These are phyloP conservation scores for Hylaea fasciaria DNA, from an alignment of 2,888 invertebrate species.

Conservation along the genomic window DNA sequence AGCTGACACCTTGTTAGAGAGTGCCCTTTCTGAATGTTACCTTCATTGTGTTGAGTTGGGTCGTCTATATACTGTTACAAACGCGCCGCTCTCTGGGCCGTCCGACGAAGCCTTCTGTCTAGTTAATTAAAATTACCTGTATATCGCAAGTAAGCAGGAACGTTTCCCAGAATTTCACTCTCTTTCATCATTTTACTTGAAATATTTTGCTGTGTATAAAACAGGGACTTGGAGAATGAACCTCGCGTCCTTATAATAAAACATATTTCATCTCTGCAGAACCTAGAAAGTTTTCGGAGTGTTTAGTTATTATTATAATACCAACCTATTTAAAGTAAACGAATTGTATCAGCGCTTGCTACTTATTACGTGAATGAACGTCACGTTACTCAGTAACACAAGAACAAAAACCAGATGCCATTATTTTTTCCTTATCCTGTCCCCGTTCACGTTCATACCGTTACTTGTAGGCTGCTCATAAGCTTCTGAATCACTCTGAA, in stretches of 20 bases:
- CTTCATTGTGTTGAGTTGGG: conserved; percentile 74
- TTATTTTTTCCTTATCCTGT: background rate
- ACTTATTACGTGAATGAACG: too few relatives aligned
- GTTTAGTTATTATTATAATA: too few relatives aligned
- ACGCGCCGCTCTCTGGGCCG: conserved; percentile 59
- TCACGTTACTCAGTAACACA: too few relatives aligned
- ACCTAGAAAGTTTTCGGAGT: too few relatives aligned
- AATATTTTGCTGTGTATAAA: background rate
- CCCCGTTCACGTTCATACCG: background rate
- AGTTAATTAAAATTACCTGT: conserved; percentile 66
- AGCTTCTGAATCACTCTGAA: conserved; percentile 32
- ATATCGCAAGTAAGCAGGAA: conserved; percentile 1
- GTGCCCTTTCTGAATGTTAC: conserved; percentile 67
- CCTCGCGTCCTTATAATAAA: too few relatives aligned
- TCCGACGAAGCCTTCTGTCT: conserved; percentile 56
- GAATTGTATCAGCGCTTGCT: too few relatives aligned
- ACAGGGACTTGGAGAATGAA: too few relatives aligned
- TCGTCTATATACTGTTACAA: conserved; percentile 71
- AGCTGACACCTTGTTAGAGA: conserved; percentile 79
- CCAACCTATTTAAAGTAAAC: too few relatives aligned
- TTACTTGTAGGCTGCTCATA: conserved; percentile 23
- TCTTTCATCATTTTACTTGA: background rate
- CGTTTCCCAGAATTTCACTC: conserved; percentile 8
- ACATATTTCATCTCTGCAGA: too few relatives aligned
- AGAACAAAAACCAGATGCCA: background rate